Conservation (phyloP, 2,888 invertebrate genomes). For the Rhingia rostrata region DNA sequence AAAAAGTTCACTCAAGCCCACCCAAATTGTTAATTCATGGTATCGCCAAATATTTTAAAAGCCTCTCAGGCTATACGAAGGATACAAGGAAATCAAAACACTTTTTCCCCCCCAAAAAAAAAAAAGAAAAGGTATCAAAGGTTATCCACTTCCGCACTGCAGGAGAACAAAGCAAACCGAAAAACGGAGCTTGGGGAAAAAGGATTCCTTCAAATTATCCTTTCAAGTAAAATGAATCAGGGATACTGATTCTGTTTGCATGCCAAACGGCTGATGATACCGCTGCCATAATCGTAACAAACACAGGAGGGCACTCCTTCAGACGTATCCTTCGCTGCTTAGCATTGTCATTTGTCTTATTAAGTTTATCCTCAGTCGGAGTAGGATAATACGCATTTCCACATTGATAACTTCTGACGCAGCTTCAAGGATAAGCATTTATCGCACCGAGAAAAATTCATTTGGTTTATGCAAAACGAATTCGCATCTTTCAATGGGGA, state of each 20-base stretch:
- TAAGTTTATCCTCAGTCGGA: constrained; percentile 63
- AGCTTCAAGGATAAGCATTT: constrained; percentile 36
- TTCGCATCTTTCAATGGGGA: constrained; percentile 41
- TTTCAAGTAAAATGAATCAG: constrained; percentile 36
- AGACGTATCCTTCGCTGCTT: constrained; percentile 11
- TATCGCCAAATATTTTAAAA: neutral
- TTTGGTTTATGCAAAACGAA: constrained; percentile 52
- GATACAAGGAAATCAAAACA: neutral
- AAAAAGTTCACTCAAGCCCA: constrained; percentile 4
- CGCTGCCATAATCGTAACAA: constrained; percentile 11
- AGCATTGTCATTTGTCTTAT: constrained; percentile 66
- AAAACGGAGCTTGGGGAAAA: neutral
- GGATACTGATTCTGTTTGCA: constrained; percentile 10
- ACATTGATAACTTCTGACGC: constrained; percentile 31
- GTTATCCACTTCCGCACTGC: constrained; percentile 27
- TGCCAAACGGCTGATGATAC: constrained; percentile 21
- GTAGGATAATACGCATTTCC: constrained; percentile 61
- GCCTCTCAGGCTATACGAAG: neutral
- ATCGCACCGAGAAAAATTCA: neutral
- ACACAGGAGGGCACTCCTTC: neutral
- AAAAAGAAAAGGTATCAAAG: constrained; percentile 6
- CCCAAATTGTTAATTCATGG: constrained; percentile 28
- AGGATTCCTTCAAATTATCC: constrained; percentile 29
- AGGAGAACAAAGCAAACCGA: neutral
- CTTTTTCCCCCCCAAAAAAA: neutral